Conservation (phyloP, 2,113 vertebrate genomes). For the Morone saxatilis region DNA sequence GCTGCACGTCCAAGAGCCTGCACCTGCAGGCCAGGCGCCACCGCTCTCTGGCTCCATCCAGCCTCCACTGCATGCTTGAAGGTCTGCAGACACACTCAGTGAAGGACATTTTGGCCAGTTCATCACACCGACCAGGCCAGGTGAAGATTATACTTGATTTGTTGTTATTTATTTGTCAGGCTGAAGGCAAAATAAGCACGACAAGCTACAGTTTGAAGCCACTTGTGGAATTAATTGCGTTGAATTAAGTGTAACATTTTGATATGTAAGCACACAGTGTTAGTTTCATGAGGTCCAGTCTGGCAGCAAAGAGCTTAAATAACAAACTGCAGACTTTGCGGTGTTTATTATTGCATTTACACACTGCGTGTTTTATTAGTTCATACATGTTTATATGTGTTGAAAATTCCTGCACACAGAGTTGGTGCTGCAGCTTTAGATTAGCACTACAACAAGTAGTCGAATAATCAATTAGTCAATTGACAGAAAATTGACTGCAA, state of each 20-base stretch:
- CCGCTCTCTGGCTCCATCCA: slow-evolving; percentile 58
- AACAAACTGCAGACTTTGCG: not conserved
- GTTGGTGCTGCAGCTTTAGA: not conserved
- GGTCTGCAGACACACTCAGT: slow-evolving; percentile 59
- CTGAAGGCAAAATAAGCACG: not conserved
- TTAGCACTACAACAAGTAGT: not conserved
- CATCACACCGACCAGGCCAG: slow-evolving; percentile 45
- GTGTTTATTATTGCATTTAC: not conserved
- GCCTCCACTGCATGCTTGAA: slow-evolving; percentile 46
- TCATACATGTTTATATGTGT: too few species aligned
- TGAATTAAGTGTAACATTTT: not conserved
- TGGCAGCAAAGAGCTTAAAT: not conserved
- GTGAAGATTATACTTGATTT: slow-evolving; percentile 9
- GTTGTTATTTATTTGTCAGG: not conserved
- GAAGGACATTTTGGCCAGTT: slow-evolving; percentile 28
- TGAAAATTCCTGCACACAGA: not conserved
- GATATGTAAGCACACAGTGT: not conserved
- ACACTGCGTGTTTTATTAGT: too few species aligned
- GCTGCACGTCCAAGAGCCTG: slow-evolving; percentile 88
- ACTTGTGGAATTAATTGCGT: not conserved
- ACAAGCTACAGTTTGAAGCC: not conserved
- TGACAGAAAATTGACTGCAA: not conserved
- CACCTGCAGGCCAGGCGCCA: slow-evolving; percentile 88
- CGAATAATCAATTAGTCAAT: not conserved
- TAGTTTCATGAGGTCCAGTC: not conserved